Conservation (phyloP, 2,888 invertebrate genomes). For the Amaurobius ferox region DNA sequence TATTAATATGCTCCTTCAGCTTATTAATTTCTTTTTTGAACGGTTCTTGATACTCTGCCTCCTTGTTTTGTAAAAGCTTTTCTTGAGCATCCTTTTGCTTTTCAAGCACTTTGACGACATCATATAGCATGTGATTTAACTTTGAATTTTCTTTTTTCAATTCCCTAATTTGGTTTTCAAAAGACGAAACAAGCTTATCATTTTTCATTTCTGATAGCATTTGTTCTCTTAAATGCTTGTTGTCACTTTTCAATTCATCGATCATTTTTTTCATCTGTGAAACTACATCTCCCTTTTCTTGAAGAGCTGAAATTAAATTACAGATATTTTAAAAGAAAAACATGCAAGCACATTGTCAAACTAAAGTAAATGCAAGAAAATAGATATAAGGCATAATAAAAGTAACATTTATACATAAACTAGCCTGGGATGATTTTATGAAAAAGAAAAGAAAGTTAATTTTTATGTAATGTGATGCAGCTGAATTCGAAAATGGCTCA, state of each 20-base stretch:
- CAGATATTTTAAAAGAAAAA: too few species aligned
- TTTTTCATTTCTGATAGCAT: conserved; percentile 36
- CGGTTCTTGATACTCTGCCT: not conserved
- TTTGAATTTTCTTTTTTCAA: conserved; percentile 44
- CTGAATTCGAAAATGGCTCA: too few species aligned
- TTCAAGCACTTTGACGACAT: conserved; percentile 24
- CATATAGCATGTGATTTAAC: conserved; percentile 19
- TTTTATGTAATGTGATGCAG: too few species aligned
- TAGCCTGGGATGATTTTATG: too few species aligned
- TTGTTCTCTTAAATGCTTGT: conserved; percentile 26
- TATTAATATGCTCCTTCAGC: conserved; percentile 41
- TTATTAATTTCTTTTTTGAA: conserved; percentile 42
- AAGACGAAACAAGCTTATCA: conserved; percentile 24
- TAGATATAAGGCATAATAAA: too few species aligned
- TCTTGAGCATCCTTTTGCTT: conserved; percentile 20
- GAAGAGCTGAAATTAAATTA: not conserved
- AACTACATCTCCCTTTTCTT: not conserved
- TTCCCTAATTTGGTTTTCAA: conserved; percentile 44
- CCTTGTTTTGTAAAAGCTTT: conserved; percentile 23
- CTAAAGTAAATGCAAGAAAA: too few species aligned
- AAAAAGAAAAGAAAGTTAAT: too few species aligned
- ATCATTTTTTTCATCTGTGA: conserved; percentile 25
- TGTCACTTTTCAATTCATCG: conserved; percentile 23
- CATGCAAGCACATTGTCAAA: too few species aligned
- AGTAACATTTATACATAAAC: too few species aligned